Conservation (phyloP, 1,140 invertebrate genomes). For the Drosophila takahashii region DNA sequence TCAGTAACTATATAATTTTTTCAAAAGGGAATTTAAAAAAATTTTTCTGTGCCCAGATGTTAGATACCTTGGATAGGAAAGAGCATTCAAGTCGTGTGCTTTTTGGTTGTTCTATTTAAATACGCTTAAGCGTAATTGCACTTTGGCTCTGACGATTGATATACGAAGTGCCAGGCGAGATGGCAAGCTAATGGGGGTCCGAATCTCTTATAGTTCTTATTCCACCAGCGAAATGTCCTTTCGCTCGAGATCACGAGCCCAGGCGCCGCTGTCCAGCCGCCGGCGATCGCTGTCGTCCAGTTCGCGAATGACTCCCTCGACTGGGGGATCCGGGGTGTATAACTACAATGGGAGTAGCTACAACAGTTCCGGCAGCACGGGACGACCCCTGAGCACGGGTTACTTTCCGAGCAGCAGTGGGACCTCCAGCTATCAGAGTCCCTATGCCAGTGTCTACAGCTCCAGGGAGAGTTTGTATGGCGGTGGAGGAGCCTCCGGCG, state of each 20-base stretch:
- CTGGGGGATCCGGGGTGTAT: constrained; percentile 41
- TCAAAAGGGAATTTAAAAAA: neutral
- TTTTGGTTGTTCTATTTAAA: constrained; percentile 16
- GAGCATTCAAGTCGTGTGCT: constrained; percentile 18
- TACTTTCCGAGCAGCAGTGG: constrained; percentile 61
- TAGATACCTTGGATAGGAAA: constrained; percentile 8
- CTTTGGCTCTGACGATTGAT: constrained; percentile 53
- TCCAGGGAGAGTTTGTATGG: constrained; percentile 80
- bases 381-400: constrained; percentile 73
- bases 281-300: constrained; percentile 79
- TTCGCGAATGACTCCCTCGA: constrained; percentile 55
- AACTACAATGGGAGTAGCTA: constrained; percentile 71
- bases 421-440: constrained; percentile 70
- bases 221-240: constrained; percentile 74
- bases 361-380: constrained; percentile 52
- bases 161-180: constrained; percentile 30
- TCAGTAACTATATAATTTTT: too few species aligned
- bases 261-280: constrained; percentile 69
- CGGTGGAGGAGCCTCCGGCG: constrained; percentile 29
- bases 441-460: constrained; percentile 78
- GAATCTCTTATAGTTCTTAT: constrained; percentile 14
- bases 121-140: constrained; percentile 62
- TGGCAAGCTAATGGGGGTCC: constrained; percentile 21
- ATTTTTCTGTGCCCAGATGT: neutral
- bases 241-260: constrained; percentile 81